Conservation (phyloP, 2,113 vertebrate genomes). For the Pollachius pollachius region DNA sequence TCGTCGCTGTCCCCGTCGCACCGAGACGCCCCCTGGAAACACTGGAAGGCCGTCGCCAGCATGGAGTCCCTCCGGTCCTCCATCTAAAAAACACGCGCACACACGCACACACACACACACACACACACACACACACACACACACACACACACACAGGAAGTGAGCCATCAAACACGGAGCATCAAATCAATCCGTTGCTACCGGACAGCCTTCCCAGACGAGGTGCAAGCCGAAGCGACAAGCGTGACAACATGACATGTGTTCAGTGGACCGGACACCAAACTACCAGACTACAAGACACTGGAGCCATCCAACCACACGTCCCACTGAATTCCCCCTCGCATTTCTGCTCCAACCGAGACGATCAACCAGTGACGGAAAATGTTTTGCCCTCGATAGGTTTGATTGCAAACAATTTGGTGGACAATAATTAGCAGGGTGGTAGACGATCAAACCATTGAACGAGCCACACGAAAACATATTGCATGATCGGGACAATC, state of each 20-base stretch:
- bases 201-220: not conserved
- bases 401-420: too few species aligned
- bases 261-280: not conserved
- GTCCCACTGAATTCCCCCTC: too few species aligned
- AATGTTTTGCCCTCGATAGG: too few species aligned
- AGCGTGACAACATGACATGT: not conserved
- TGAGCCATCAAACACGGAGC: not conserved
- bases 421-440: too few species aligned
- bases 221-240: not conserved
- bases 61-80: slow-evolving; percentile 87
- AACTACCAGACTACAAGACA: too few species aligned
- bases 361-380: too few species aligned
- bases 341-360: too few species aligned
- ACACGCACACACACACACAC: slow-evolving; percentile 5
- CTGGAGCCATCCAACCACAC: too few species aligned
- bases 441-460: too few species aligned
- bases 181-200: not conserved
- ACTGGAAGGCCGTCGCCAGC: slow-evolving; percentile 87
- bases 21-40: slow-evolving; percentile 86
- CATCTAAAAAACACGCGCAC: slow-evolving; percentile 74
- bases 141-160: not conserved
- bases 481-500: too few species aligned
- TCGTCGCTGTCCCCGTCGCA: slow-evolving; percentile 93
- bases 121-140: not conserved
- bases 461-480: too few species aligned